A percentile compares a stretch with the other conserved stretches of the same genome.
Conservation (phyloP, 1,140 invertebrate species). For the Hormaphis cornu region DNA sequence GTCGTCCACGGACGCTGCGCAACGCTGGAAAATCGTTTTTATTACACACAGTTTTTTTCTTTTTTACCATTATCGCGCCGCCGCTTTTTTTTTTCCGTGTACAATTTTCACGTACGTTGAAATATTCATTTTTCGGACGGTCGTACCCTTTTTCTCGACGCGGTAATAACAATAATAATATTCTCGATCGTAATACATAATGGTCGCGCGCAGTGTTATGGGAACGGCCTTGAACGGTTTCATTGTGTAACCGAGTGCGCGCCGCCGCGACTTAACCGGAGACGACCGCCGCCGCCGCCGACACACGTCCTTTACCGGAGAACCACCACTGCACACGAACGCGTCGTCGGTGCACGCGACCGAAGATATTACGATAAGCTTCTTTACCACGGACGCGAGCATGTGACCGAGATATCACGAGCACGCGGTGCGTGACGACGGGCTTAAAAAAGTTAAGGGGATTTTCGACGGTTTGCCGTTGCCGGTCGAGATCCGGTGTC, state of each 20-base stretch:
- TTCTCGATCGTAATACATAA: conserved; percentile 19
- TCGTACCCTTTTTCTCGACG: conserved; percentile 6
- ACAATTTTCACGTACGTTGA: neutral
- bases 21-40: neutral
- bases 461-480: no score
- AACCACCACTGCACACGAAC: no score
- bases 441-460: no score
- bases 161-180: neutral
- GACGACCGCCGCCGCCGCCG: neutral
- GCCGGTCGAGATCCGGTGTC: no score
- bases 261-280: neutral
- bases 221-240: conserved; percentile 21
- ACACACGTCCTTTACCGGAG: no score
- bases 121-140: neutral
- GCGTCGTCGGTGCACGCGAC: no score
- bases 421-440: no score
- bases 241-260: conserved; percentile 28
- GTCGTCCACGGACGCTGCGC: no score
- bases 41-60: neutral
- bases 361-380: no score
- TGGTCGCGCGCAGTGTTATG: neutral
- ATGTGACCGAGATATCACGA: no score
- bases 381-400: no score
- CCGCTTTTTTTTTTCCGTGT: neutral
- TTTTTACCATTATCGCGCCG: neutral